Evolutionary conservation across 2,888 invertebrate genomes (phyloP), one percentile per base, ranked within the genome.

Genomic region (Pheosia tremula): DNA sequence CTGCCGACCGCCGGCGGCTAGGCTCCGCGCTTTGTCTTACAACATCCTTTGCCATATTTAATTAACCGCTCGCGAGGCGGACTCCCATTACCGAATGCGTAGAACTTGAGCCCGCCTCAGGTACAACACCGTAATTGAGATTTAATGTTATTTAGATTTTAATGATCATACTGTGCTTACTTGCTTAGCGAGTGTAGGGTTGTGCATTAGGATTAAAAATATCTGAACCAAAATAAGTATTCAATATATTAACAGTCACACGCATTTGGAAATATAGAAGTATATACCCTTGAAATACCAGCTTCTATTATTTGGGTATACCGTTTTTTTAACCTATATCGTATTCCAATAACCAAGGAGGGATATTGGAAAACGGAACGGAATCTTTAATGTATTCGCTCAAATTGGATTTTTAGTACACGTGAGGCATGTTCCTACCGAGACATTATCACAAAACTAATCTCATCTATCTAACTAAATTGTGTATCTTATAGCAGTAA

Each of bases 31-130:
- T 88, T 87, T 83, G 83, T 87, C 81, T 83, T 79, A 80, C 76
- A 82, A 82, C 84, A 82, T 80, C 84, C 83, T 67, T 71, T 81
- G 83, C 84, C 82, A 85, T 87, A 87, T 88, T 88, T 87, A 90
- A 90, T 90, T 89, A 89, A 86, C 85, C 84, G 64, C 67, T 58
- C 45, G 57, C 57, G 60, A 58, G 58, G 61, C 57, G 47, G 65
- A 58, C 53, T 61, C 59, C 56, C 47, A 55, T 60, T 64, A 56
- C 45, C n/a, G 24, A 45, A 60, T 58, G 36, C n/a, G 55, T 39
- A 50, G 13, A 54, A 49, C n/a, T 67, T 67, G 66, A 59, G 56
- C 56, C 39, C 5, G 64, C 64, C 64, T 63, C 69, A 72, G 72
- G 67, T 74, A 71, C 56, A 61, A 58, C 57, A 58, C 62, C 72